A percentile compares a stretch with the other conserved stretches of the same genome.
phyloP scores from a whole-genome alignment of 2,113 vertebrate genomes.

The Ceyx margarethae region DNA sequence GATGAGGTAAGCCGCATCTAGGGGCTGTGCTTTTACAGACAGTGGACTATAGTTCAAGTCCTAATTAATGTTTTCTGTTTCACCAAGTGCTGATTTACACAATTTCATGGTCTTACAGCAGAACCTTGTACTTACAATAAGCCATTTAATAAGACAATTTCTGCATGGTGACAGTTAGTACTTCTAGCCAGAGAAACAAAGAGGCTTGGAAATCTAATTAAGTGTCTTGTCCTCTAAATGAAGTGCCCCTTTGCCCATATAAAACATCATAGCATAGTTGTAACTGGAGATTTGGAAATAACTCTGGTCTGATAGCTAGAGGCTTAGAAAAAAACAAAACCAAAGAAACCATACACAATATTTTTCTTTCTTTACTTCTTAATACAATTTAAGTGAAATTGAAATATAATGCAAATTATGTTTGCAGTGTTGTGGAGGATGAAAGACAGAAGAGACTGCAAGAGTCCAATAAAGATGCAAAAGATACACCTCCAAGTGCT shows the following conservation, averaged over 20 bases:
- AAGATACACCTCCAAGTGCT: background rate
- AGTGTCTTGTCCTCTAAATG: background rate
- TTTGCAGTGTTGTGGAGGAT: background rate
- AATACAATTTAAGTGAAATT: background rate
- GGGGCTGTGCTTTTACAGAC: background rate
- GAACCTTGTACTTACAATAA: background rate
- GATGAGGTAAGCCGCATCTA: background rate
- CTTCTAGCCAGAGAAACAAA: background rate
- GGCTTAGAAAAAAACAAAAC: background rate
- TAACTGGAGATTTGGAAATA: background rate
- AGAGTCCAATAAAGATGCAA: background rate
- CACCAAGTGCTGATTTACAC: background rate
- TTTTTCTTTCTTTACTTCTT: background rate
- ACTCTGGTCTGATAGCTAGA: background rate
- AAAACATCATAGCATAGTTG: background rate
- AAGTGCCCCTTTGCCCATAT: background rate
- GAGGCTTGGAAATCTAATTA: background rate
- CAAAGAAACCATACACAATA: rapidly evolving
- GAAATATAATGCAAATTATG: background rate
- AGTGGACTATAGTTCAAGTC: background rate
- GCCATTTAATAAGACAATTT: background rate
- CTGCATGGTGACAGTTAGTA: background rate
- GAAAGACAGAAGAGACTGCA: background rate
- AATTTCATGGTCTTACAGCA: background rate
- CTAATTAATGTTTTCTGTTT: background rate